Evolutionary conservation across 2,888 invertebrate species (phyloP).

Genomic region (Pyralis farinalis): DNA sequence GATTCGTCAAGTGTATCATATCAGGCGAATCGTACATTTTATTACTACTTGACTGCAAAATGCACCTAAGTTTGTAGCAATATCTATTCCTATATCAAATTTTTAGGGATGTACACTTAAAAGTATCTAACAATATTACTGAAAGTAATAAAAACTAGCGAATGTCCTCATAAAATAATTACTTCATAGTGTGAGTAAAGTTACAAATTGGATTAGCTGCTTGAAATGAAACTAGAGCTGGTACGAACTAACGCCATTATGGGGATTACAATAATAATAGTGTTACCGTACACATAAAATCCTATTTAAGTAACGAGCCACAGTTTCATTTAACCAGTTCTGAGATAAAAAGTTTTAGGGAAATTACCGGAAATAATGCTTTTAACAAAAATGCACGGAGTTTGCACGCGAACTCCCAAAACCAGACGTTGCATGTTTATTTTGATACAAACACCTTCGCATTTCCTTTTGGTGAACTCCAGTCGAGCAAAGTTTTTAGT

Average conservation of each 20-base stretch:
- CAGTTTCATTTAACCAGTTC: not conserved
- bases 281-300: conserved; percentile 10
- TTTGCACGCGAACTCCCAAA: conserved; percentile 29
- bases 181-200: not conserved
- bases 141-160: not conserved
- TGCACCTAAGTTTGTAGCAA: no score
- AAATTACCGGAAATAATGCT: conserved; percentile 4
- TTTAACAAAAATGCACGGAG: conserved; percentile 17
- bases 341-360: not conserved
- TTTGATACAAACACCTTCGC: conserved; percentile 63
- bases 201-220: conserved; percentile 24
- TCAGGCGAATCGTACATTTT: no score
- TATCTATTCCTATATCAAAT: no score
- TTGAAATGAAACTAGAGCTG: conserved; percentile 26
- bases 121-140: no score
- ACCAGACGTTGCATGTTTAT: conserved; percentile 62
- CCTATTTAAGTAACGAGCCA: not conserved
- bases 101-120: no score
- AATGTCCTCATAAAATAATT: not conserved
- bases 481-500: conserved; percentile 35
- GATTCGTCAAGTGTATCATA: no score
- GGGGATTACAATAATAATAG: conserved; percentile 24
- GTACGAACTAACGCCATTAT: conserved; percentile 25
- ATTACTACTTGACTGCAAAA: no score
- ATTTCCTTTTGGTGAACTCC: conserved; percentile 55